A percentile compares a stretch with the other conserved stretches of the same genome.
Evolutionary conservation across 2,797 vertebrate genomes (phyloP).

Genomic region (Manis javanica): DNA sequence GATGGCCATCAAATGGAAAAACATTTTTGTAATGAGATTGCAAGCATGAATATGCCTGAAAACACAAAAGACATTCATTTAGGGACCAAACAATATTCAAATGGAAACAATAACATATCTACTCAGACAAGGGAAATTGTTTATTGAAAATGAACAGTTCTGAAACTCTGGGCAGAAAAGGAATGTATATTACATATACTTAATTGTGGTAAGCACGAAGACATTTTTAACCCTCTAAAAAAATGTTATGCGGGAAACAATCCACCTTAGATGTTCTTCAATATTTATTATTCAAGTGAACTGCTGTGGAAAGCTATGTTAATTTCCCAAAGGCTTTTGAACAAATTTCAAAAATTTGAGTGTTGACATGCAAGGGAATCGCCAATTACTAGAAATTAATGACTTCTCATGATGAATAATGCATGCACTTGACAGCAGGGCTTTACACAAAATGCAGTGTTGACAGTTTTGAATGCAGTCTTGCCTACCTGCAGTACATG

Average conservation of each 20-base stretch:
- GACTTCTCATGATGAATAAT: constrained; percentile 50
- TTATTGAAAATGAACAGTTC: constrained; percentile 47
- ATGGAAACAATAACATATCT: constrained; percentile 43
- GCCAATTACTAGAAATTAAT: constrained; percentile 56
- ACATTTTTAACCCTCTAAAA: constrained; percentile 31
- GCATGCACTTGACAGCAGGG: neutral
- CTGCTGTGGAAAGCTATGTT: constrained; percentile 24
- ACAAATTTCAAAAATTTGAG: constrained; percentile 30
- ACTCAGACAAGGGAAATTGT: constrained; percentile 11
- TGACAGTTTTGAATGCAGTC: constrained; percentile 25
- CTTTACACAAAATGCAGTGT: neutral
- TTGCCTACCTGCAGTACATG: neutral
- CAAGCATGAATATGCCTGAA: constrained; percentile 43
- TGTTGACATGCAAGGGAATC: constrained; percentile 28
- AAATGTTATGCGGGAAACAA: constrained; percentile 25
- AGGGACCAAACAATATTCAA: neutral
- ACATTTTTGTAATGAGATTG: neutral
- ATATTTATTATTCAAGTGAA: constrained; percentile 37
- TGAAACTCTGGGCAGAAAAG: neutral
- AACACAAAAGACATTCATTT: constrained; percentile 37
- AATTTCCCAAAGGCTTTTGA: constrained; percentile 53
- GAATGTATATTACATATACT: neutral
- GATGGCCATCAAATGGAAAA: constrained; percentile 16
- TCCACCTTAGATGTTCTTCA: constrained; percentile 27
- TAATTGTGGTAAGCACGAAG: constrained; percentile 36